Evolutionary conservation across 2,113 vertebrate species (phyloP).

Genomic region (Peromyscus leucopus): DNA sequence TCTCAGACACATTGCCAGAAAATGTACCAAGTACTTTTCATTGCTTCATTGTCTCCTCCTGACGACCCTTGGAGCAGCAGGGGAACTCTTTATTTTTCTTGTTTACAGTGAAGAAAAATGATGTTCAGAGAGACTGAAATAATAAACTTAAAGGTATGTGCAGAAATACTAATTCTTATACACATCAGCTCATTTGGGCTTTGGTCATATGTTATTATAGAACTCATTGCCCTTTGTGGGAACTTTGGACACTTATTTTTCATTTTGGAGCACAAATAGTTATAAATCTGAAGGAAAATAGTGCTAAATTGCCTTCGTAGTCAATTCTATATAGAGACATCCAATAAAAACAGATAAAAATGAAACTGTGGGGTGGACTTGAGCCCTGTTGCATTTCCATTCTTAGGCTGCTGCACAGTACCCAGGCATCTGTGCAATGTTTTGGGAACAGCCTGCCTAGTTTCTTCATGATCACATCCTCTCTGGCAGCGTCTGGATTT

Average conservation of each 20-base stretch:
- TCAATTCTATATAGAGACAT: background rate
- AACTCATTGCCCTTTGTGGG: background rate
- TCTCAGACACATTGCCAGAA: background rate
- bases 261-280: slow-evolving; percentile 22
- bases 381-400: background rate
- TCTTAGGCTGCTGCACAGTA: background rate
- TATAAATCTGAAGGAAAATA: slow-evolving; percentile 40
- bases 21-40: background rate
- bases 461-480: background rate
- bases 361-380: background rate
- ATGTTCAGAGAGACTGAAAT: slow-evolving; percentile 13
- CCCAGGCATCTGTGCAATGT: background rate
- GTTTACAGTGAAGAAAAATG: slow-evolving; percentile 1
- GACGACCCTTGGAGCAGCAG: background rate
- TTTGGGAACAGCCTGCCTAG: background rate
- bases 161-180: background rate
- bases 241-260: background rate
- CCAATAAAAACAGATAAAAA: background rate
- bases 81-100: background rate
- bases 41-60: background rate
- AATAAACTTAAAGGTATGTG: background rate
- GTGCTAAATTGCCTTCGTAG: background rate
- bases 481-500: background rate
- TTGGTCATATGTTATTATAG: background rate
- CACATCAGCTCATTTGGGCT: background rate